Conservation (phyloP, 2,888 invertebrate genomes). For the Atherix ibis region DNA sequence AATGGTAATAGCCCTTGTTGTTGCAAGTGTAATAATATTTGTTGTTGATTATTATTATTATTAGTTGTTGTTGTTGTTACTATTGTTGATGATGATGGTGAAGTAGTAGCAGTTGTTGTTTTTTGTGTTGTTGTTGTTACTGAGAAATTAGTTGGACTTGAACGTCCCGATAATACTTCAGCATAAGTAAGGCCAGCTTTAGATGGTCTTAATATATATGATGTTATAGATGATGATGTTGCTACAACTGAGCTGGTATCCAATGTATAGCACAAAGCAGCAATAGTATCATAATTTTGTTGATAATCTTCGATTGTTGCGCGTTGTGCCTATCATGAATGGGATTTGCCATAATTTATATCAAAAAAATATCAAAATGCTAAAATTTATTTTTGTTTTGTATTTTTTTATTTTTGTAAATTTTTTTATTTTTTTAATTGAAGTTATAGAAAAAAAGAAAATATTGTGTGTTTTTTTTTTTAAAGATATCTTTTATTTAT, state of each 20-base stretch:
- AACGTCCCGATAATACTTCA: conserved; percentile 51
- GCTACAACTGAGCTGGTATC: conserved; percentile 51
- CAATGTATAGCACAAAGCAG: conserved; percentile 53
- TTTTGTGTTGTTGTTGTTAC: no score
- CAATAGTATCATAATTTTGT: conserved; percentile 56
- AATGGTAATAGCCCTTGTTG: conserved; percentile 11
- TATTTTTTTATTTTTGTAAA: no score
- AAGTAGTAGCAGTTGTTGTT: conserved; percentile 8
- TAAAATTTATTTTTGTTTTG: no score
- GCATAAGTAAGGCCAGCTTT: conserved; percentile 41
- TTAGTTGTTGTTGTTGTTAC: no score
- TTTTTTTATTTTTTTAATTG: no score
- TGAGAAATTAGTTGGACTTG: conserved; percentile 30
- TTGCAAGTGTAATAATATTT: no score
- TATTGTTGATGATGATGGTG: conserved; percentile 12
- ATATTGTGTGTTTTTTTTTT: conserved; percentile 5
- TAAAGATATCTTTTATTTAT: conserved; percentile 3
- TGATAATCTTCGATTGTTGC: conserved; percentile 46
- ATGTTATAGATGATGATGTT: conserved; percentile 34
- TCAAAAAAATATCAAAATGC: no score
- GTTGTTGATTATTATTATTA: conserved; percentile 7
- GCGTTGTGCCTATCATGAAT: conserved; percentile 44
- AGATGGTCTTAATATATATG: conserved; percentile 30
- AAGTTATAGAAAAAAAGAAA: no score
- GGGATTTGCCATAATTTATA: conserved; percentile 27